Conservation (phyloP, 1,140 invertebrate species). For the Temnothorax nylanderi region DNA sequence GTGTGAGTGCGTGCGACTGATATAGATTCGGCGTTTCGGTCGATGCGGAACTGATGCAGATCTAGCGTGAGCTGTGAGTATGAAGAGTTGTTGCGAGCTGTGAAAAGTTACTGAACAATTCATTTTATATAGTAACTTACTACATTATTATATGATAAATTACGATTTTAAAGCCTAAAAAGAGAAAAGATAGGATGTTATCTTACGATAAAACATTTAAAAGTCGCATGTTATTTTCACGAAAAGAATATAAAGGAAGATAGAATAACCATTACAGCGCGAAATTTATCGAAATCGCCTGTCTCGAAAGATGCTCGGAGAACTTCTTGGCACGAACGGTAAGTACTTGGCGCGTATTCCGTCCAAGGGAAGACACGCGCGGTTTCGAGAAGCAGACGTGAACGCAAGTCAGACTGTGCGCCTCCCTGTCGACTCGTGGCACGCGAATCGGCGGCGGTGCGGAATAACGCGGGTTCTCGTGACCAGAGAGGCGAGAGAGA, state of each 20-base stretch:
- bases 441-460: conserved; percentile 54
- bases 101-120: no score
- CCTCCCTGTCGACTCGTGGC: conserved; percentile 23
- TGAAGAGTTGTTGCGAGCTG: no score
- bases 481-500: conserved; percentile 45
- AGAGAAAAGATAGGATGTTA: neutral
- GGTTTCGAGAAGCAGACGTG: conserved; percentile 11
- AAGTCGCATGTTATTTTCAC: neutral
- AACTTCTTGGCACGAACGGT: conserved; percentile 46
- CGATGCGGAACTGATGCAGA: no score
- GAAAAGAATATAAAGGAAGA: neutral
- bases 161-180: neutral
- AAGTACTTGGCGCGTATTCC: conserved; percentile 39
- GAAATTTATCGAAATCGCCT: conserved; percentile 30
- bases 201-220: neutral
- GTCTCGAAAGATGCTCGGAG: conserved; percentile 20
- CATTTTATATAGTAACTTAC: no score
- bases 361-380: conserved; percentile 34
- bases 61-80: no score
- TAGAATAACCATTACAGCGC: neutral
- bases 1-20: no score
- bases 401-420: conserved; percentile 25
- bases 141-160: neutral
- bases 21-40: no score
- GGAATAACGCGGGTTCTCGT: conserved; percentile 63